Percentiles rank a stretch among this genome's conserved stretches.
phyloP scores from a whole-genome alignment of 2,113 vertebrate species.

The Taurulus bubalis region DNA sequence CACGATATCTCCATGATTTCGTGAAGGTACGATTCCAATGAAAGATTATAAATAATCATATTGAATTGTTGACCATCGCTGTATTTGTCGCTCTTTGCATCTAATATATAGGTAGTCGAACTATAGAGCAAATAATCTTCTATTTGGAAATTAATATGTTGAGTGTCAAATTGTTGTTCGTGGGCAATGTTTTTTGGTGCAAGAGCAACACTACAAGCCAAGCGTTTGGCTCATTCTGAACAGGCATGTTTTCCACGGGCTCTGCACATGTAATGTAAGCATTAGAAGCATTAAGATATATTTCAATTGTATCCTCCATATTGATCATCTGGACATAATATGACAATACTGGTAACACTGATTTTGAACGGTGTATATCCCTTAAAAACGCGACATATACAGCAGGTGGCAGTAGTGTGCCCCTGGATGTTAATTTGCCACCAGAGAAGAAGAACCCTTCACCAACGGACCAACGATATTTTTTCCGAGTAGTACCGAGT shows the following conservation, averaged over 20 bases:
- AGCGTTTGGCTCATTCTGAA: too few relatives aligned
- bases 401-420: slow-evolving; percentile 3
- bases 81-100: too few relatives aligned
- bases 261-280: neutral
- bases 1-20: too few relatives aligned
- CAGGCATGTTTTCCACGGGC: neutral
- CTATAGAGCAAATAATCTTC: too few relatives aligned
- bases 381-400: neutral
- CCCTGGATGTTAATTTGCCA: rapidly evolving
- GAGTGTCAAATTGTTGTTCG: too few relatives aligned
- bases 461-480: slow-evolving; percentile 18
- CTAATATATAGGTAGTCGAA: too few relatives aligned
- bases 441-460: slow-evolving; percentile 55
- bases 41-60: too few relatives aligned
- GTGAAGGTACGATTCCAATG: too few relatives aligned
- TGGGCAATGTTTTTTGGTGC: too few relatives aligned
- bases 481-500: slow-evolving; percentile 1
- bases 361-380: neutral
- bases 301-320: neutral
- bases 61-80: too few relatives aligned
- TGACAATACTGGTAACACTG: neutral
- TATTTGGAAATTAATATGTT: too few relatives aligned
- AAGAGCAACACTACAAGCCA: too few relatives aligned
- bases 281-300: neutral
- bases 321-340: neutral